A percentile compares a stretch with the other conserved stretches of the same genome.
Conservation (phyloP, 30 jellyfish, hydroid and myxozoan genomes). For the Mastigias papua region DNA sequence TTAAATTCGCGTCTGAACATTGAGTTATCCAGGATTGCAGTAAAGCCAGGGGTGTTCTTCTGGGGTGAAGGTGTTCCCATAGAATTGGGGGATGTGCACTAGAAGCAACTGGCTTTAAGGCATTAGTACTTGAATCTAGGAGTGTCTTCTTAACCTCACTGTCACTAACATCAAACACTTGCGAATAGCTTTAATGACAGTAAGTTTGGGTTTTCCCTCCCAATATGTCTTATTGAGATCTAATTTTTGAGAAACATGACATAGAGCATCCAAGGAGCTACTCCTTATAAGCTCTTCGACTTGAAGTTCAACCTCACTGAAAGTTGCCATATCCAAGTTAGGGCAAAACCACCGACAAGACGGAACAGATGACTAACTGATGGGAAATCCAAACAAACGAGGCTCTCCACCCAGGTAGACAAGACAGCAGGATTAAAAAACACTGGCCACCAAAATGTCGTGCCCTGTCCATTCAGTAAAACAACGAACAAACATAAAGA, state of each 20-base stretch:
- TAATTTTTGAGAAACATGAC: slow-evolving; percentile 8
- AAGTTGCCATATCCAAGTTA: no score
- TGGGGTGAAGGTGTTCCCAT: slow-evolving; percentile 4
- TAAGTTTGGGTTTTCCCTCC: slow-evolving; percentile 31
- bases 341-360: no score
- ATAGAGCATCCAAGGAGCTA: slow-evolving; percentile 21
- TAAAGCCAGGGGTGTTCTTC: background rate
- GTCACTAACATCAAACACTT: slow-evolving; percentile 37
- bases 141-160: slow-evolving; percentile 15
- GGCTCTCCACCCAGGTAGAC: no score
- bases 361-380: no score
- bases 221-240: slow-evolving; percentile 27
- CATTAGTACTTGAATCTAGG: slow-evolving; percentile 1
- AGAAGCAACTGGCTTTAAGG: background rate
- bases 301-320: no score
- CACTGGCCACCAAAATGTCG: no score
- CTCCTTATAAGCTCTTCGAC: no score
- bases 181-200: slow-evolving; percentile 44
- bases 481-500: no score
- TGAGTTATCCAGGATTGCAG: background rate
- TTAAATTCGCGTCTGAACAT: slow-evolving; percentile 47
- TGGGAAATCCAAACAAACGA: no score
- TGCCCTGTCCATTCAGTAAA: no score
- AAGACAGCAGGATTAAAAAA: no score
- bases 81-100: background rate